Base-by-base conservation (phyloP, 2,113 vertebrate species). In the Donacobius atricapilla region DNA sequence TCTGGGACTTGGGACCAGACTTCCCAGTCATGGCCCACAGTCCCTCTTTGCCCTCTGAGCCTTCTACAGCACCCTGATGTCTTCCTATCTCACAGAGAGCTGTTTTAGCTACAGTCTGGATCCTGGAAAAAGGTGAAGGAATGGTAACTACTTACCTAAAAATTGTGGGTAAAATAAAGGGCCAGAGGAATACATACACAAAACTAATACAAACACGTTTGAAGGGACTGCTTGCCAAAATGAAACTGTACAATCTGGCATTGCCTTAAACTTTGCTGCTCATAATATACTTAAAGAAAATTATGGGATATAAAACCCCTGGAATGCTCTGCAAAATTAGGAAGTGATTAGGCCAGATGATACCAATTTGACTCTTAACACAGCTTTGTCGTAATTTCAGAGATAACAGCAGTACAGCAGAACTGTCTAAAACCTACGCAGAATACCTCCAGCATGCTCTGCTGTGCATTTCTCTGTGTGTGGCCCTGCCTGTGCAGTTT, bases 281-380 rank as follows among this genome's bases (percentile, higher is more conserved):
- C 45, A 42, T 71, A 96, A 93, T 73, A 90, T 8, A 92, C 79
- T 92, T 92, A 39, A 92, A 89, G 53, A 93, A 95, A 95, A 89
- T 92, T 75, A 95, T 42, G 53, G 76, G 64, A 72, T 69, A 94
- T 90, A 93, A 96, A 96, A 96, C 77, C 28, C 56, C 83, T 87
- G 88, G 86, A 96, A 96, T 61, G 51, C 40, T 92, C 80, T 71
- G 44, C 61, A 87, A 94, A 95, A 95, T 95, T 93, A 95, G 83
- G 54, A 94, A 93, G 69, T 50, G 76, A 95, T 96, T 90, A 94
- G 88, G 64, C 90, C 88, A 95, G 92, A 94, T 88, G 83, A 96
- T 72, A 94, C 48, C 64, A 71, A 89, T 93, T 93, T 95, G 80
- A 95, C 40, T 96, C 18, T 75, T 86, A 88, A 81, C 28, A 89